Evolutionary conservation across 2,888 invertebrate genomes (phyloP).

Genomic region (Polyommatus icarus): DNA sequence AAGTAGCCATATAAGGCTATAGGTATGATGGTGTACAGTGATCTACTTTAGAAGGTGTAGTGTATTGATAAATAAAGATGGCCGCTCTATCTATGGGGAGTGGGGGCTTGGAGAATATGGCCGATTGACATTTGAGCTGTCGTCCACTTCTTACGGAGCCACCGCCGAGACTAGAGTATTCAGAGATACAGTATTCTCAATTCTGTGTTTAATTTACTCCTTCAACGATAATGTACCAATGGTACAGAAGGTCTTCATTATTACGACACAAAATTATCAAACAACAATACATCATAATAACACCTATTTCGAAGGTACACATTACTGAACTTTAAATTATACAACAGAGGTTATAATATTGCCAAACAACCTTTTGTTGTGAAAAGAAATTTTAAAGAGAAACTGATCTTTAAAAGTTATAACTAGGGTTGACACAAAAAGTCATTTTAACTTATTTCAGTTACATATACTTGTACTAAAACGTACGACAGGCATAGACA

Average conservation of each 20-base stretch:
- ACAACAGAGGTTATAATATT: slow-evolving; percentile 10
- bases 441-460: background rate
- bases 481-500: background rate
- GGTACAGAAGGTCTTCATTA: background rate
- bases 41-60: background rate
- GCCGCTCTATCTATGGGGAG: too few species aligned
- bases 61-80: too few species aligned
- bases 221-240: too few species aligned
- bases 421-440: background rate
- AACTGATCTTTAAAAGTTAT: background rate
- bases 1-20: background rate
- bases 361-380: background rate
- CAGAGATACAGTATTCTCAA: too few species aligned
- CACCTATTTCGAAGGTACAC: background rate
- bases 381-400: slow-evolving; percentile 15
- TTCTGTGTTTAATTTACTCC: too few species aligned
- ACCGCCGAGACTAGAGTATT: too few species aligned
- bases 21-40: background rate
- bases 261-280: slow-evolving; percentile 16
- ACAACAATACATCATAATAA: slow-evolving; percentile 3
- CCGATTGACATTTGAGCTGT: too few species aligned
- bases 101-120: too few species aligned
- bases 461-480: background rate
- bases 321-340: slow-evolving; percentile 22
- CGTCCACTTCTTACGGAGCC: too few species aligned